Percentiles rank a stretch among this genome's conserved stretches.
These are phyloP conservation scores for Hylia prasina DNA, from an alignment of 2,113 vertebrate genomes.

Conservation along the genomic window DNA sequence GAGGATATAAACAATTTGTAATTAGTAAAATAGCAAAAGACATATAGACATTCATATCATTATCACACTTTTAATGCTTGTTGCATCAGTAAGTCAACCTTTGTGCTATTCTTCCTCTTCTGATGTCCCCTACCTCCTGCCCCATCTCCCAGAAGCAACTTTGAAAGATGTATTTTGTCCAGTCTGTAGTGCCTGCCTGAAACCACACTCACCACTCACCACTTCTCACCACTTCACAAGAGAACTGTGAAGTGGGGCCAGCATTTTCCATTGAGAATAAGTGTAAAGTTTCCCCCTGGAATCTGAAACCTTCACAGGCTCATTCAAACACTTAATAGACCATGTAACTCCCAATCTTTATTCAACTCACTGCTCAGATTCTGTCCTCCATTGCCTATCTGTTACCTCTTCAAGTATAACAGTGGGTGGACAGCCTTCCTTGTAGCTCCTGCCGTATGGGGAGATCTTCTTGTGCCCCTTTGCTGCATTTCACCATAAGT, in stretches of 20 bases:
- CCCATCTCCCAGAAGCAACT: background rate
- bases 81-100: background rate
- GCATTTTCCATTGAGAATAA: background rate
- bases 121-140: fast-evolving
- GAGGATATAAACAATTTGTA: background rate
- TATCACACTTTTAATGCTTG: background rate
- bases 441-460: background rate
- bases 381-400: background rate
- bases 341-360: background rate
- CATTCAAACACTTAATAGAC: background rate
- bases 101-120: background rate
- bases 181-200: background rate
- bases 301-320: background rate
- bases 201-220: background rate
- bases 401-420: background rate
- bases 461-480: background rate
- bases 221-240: background rate
- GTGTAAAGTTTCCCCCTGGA: fast-evolving
- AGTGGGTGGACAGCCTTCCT: background rate
- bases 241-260: background rate
- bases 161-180: background rate
- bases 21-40: background rate
- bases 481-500: background rate
- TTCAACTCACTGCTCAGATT: background rate
- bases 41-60: background rate